Base-by-base conservation (phyloP, 1,140 invertebrate genomes). In the Sitodiplosis mosellana region DNA sequence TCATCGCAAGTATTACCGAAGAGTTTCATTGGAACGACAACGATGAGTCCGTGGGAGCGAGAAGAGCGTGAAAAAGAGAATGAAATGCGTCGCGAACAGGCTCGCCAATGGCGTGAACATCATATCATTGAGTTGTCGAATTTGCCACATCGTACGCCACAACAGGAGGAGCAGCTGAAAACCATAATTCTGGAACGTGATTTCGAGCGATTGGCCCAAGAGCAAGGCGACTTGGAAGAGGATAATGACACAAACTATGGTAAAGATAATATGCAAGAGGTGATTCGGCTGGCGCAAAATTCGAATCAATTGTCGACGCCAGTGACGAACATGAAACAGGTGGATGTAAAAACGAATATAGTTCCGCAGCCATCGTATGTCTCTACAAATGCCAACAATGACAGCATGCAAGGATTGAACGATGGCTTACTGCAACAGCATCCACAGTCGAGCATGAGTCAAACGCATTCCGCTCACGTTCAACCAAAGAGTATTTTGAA, bases 101-200 rank as follows among this genome's bases (percentile, higher is more conserved):
- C 64, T 43, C 54, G 59, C 8, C 73, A 76, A 21, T 80, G 75
- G 75, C 72, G 84, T 18, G 88, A 92, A 62, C 83, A 88, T 55
- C 83, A 89, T 58, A 90, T 92, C 33, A 69, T 73, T 0, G 81
- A 86, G 53, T 65, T 93, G 15, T 72, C 81, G 52, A 62, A 71
- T 1, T 58, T 86, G 44, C 64, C 76, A 8, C 73, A 79, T 20
- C 67, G 83, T 50, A 81, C 79, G 2, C 63, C 78, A 0, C 82
- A 83, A 55, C 86, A 93, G 59, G 87, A 87, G 49, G 87, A 93
- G 59, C 84, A 90, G 55, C 62, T 92, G 15, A 71, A 85, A 47
- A 82, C 86, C 6, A 66, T 92, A 40, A 80, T 82, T 49, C 65
- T 92, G 5, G 88, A 93, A 61, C 71, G 82, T 50, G 88, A 92